Conservation (phyloP, 2,797 vertebrate species). For the Schizopygopsis malacanthus region DNA sequence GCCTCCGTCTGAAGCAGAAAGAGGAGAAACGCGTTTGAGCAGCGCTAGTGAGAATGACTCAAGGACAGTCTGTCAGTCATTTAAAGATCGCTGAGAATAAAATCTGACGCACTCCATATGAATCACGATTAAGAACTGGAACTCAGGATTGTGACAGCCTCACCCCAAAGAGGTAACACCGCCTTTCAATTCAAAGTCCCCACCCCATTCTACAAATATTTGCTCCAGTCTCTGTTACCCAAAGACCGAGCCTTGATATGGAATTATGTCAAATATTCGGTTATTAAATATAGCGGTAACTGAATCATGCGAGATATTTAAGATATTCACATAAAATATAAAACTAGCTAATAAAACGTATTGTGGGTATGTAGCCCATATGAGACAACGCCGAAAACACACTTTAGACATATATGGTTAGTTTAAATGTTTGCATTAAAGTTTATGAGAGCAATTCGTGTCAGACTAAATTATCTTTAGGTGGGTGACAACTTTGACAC, state of each 20-base stretch:
- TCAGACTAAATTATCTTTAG: not conserved
- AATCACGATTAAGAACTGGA: conserved; percentile 57
- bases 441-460: not conserved
- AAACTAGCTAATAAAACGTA: not conserved
- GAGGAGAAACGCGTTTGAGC: conserved; percentile 77
- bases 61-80: conserved; percentile 41
- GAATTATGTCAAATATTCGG: not conserved
- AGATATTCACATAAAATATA: not conserved
- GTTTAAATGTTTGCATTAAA: not conserved
- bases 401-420: not conserved
- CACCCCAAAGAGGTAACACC: conserved; percentile 53
- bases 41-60: conserved; percentile 65
- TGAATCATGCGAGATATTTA: not conserved
- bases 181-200: conserved; percentile 44
- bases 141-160: conserved; percentile 50
- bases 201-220: conserved; percentile 59
- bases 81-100: conserved; percentile 60
- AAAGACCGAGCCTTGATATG: conserved; percentile 31
- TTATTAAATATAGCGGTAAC: not conserved
- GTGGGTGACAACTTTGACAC: not conserved
- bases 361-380: not conserved
- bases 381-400: not conserved
- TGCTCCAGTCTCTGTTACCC: conserved; percentile 32
- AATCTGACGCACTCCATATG: conserved; percentile 50
- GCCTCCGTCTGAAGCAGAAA: conserved; percentile 58